Percentiles rank a stretch among this genome's conserved stretches.
Evolutionary conservation across 2,797 vertebrate genomes (phyloP).

Genomic region (Cirrhinus molitorella): DNA sequence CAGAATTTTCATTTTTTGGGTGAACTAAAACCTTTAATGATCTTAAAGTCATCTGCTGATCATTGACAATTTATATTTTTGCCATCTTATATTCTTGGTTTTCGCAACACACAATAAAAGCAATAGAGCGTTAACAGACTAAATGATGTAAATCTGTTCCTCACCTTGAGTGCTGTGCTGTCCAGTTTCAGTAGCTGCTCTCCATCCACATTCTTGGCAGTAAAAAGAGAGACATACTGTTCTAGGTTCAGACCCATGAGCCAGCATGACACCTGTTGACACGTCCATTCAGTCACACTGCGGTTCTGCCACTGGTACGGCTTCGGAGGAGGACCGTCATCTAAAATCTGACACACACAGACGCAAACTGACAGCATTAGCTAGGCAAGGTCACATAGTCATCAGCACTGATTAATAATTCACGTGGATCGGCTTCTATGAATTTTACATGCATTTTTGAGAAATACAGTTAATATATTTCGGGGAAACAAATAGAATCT

Average conservation of each 20-base stretch:
- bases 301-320: constrained; percentile 85
- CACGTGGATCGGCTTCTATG: background rate
- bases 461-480: no score
- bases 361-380: background rate
- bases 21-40: background rate
- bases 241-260: constrained; percentile 89
- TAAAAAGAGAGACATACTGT: constrained; percentile 92
- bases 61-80: background rate
- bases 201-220: constrained; percentile 90
- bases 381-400: background rate
- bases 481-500: background rate
- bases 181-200: constrained; percentile 91
- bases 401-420: background rate
- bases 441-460: background rate
- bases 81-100: background rate
- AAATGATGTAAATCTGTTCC: background rate
- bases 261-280: constrained; percentile 94
- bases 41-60: background rate
- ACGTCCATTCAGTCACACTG: constrained; percentile 88
- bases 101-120: background rate
- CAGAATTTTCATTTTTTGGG: no score
- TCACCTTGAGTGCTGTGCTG: constrained; percentile 90
- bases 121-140: background rate
- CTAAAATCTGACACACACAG: constrained; percentile 85
- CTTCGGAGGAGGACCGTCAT: constrained; percentile 86